Percentiles rank a stretch among this genome's conserved stretches.
Evolutionary conservation across 2,797 vertebrate genomes (phyloP).

Genomic region (Cyclura pinguis): DNA sequence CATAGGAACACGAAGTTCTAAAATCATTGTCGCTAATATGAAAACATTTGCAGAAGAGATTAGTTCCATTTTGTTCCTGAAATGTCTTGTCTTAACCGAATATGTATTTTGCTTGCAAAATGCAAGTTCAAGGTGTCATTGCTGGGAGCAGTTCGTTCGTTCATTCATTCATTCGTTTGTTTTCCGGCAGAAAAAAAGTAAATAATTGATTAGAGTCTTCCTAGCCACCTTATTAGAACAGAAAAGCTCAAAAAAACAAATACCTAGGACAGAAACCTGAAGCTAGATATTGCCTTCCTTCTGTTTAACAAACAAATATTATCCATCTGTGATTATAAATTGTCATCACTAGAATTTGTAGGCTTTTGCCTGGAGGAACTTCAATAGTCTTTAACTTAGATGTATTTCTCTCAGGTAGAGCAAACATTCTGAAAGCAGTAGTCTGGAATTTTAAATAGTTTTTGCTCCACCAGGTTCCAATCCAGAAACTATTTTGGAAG

Average conservation of each 20-base stretch:
- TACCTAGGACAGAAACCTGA: slow-evolving; percentile 7
- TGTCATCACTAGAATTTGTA: slow-evolving; percentile 39
- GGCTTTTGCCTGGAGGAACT: slow-evolving; percentile 29
- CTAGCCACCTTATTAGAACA: neutral
- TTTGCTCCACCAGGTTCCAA: neutral
- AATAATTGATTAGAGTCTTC: slow-evolving; percentile 38
- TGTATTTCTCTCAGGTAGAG: neutral
- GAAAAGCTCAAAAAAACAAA: slow-evolving; percentile 21
- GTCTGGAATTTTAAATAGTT: neutral
- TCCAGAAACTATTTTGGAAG: neutral
- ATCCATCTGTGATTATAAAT: slow-evolving; percentile 39
- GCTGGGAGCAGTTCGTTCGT: neutral
- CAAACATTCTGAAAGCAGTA: neutral
- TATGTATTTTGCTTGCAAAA: slow-evolving; percentile 38
- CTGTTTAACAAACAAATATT: slow-evolving; percentile 51
- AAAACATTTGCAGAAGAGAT: neutral
- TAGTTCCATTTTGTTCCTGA: slow-evolving; percentile 17
- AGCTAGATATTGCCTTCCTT: neutral
- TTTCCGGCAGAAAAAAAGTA: slow-evolving; percentile 22
- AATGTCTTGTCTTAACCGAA: slow-evolving; percentile 37
- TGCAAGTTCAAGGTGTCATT: slow-evolving; percentile 44
- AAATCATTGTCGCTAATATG: neutral
- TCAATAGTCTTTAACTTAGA: slow-evolving; percentile 11
- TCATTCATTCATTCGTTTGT: slow-evolving; percentile 14
- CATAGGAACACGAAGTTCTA: neutral